phyloP scores from a whole-genome alignment of 1,140 invertebrate genomes.

The Megalopta genalis region DNA sequence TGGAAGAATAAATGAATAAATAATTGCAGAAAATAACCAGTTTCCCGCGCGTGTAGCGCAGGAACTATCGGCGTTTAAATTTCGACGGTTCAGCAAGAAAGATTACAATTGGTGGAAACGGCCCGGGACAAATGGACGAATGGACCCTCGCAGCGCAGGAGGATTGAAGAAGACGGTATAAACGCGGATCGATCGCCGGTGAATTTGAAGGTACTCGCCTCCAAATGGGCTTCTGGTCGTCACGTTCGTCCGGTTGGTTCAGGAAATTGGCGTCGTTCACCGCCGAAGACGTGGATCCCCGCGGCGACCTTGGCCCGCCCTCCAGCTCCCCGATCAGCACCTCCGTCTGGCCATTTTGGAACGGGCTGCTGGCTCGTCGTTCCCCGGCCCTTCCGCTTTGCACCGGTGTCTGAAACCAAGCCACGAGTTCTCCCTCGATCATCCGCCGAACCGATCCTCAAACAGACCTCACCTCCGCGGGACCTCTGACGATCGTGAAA shows the following conservation, averaged over 20 bases:
- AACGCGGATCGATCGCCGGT: background rate
- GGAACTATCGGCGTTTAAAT: too few relatives aligned
- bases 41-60: too few relatives aligned
- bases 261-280: constrained; percentile 74
- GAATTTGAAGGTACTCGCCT: constrained; percentile 63
- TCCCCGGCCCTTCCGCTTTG: constrained; percentile 70
- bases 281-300: constrained; percentile 78
- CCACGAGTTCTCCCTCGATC: constrained; percentile 5
- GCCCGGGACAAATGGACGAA: too few relatives aligned
- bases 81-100: too few relatives aligned
- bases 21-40: too few relatives aligned
- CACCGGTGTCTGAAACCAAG: constrained; percentile 56
- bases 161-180: background rate
- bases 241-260: constrained; percentile 70
- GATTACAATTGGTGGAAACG: background rate
- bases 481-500: too few relatives aligned
- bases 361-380: constrained; percentile 82
- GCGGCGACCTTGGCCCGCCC: constrained; percentile 78
- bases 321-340: constrained; percentile 84
- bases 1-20: too few relatives aligned
- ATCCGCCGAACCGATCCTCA: too few relatives aligned
- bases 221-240: constrained; percentile 76
- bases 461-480: too few relatives aligned
- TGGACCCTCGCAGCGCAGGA: background rate
- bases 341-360: constrained; percentile 87